Base-by-base conservation (phyloP, 2,113 vertebrate genomes). In the Xiphophorus couchianus region DNA sequence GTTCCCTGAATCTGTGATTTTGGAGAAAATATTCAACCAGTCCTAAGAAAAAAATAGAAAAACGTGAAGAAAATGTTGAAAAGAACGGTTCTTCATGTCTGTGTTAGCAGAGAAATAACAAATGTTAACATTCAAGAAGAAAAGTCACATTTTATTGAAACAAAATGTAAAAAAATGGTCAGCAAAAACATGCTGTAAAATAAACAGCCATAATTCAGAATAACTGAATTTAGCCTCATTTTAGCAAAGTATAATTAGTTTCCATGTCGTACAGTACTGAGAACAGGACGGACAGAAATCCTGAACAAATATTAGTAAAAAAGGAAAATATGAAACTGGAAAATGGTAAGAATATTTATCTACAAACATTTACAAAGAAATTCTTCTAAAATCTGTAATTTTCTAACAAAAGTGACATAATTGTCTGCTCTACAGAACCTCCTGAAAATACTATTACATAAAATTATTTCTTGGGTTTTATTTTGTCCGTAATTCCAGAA, bases 121-220 rank as follows among this genome's bases (percentile, higher is more conserved):
- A 68, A 29, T 9, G 6, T 44, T 67, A 12, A 67, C 28, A 61
- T 35, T 66, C 17, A n/a, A n/a, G 25, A 5, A 37, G 25, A 39
- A 39, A 27, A 58, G n/a, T 25, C 0, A n/a, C 30, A 74, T 74
- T 80, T 69, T 80, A 80, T 80, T 70, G 39, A 79, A 80, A 71
- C 48, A 73, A 79, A 80, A 82, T 37, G 48, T 82, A 71, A 54
- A 87, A 73, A 74, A 74, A 61, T 31, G 1, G 51, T 28, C 28
- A 66, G 79, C 70, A 85, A 31, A 66, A 82, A 83, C 64, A 63
- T 66, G 14, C 69, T 15, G 31, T 30, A 19, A 29, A 62, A 30
- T 58, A 58, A 58, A 58, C 51, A 48, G 44, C 5, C 51, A n/a
- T 58, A n/a, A n/a, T 58, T n/a, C 51, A 58, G 51, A 58, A n/a